Evolutionary conservation across 2,797 vertebrate species (phyloP).

Genomic region (Enteromius unitaeniatus): DNA sequence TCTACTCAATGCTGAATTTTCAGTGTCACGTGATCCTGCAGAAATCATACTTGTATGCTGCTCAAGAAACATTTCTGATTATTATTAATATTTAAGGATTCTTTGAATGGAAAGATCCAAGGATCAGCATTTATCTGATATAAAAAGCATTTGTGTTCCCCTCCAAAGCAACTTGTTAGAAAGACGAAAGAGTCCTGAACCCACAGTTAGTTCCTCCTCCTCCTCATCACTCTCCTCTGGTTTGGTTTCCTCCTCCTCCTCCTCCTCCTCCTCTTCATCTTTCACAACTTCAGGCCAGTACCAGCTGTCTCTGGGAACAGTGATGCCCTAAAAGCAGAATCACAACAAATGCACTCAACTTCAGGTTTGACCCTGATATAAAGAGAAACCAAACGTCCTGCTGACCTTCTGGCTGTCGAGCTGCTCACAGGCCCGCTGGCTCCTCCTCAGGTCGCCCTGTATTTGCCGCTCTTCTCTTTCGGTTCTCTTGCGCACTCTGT

Average conservation of each 20-base stretch:
- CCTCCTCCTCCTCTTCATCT: constrained; percentile 31
- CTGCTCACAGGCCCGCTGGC: constrained; percentile 91
- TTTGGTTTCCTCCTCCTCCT: constrained; percentile 44
- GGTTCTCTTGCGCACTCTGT: constrained; percentile 87
- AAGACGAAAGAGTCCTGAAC: constrained; percentile 22
- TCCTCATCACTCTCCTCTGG: constrained; percentile 54
- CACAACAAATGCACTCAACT: neutral
- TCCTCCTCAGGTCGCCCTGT: constrained; percentile 89
- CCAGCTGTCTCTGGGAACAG: constrained; percentile 77
- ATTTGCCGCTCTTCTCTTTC: constrained; percentile 90
- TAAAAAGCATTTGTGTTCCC: too few relatives aligned
- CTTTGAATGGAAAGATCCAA: too few relatives aligned
- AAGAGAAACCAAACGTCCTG: too few relatives aligned
- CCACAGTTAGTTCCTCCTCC: constrained; percentile 70
- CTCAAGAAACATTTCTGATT: too few relatives aligned
- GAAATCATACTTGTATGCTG: too few relatives aligned
- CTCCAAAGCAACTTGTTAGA: too few relatives aligned
- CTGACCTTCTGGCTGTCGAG: constrained; percentile 90
- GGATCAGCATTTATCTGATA: too few relatives aligned
- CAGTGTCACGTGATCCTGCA: too few relatives aligned
- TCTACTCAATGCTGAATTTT: too few relatives aligned
- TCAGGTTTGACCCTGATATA: neutral
- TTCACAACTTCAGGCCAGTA: constrained; percentile 77
- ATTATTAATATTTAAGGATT: too few relatives aligned
- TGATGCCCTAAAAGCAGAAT: constrained; percentile 67